These are phyloP conservation scores for Ctenopoma kingsleyae DNA, from an alignment of 2,797 vertebrate species.

Conservation along the genomic window DNA sequence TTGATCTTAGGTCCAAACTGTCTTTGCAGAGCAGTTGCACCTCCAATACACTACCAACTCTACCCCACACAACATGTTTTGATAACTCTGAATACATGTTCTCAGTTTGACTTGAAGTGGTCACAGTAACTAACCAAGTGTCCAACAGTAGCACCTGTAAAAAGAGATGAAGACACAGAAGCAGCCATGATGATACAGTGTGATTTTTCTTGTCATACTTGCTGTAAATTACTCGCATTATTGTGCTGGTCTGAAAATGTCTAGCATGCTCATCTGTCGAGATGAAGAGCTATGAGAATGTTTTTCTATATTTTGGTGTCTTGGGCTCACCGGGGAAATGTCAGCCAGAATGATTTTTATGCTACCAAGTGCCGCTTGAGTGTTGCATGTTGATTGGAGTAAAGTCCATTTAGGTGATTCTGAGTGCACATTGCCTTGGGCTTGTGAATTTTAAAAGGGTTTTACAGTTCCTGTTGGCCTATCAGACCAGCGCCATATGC, in stretches of 20 bases:
- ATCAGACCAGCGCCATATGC: constrained; percentile 19
- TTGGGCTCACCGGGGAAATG: constrained; percentile 16
- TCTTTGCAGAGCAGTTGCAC: constrained; percentile 12
- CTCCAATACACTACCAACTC: constrained; percentile 54
- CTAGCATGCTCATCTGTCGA: constrained; percentile 58
- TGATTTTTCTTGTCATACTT: constrained; percentile 19
- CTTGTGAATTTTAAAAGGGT: constrained; percentile 38
- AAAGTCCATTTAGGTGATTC: constrained; percentile 25
- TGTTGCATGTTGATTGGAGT: constrained; percentile 18
- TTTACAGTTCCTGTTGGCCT: constrained; percentile 26
- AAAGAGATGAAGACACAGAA: constrained; percentile 14
- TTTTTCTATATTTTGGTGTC: constrained; percentile 60
- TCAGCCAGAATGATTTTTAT: constrained; percentile 28
- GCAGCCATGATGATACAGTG: constrained; percentile 3
- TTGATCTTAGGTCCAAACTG: constrained; percentile 22
- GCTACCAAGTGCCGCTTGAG: constrained; percentile 29
- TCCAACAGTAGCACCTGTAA: constrained; percentile 48
- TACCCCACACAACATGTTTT: constrained; percentile 7
- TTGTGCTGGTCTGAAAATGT: constrained; percentile 42
- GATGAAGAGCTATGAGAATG: constrained; percentile 44
- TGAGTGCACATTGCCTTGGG: constrained; percentile 6
- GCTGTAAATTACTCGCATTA: constrained; percentile 60
- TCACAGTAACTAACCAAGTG: constrained; percentile 5
- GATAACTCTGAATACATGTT: constrained; percentile 1
- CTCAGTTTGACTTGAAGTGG: constrained; percentile 9